A percentile compares a stretch with the other conserved stretches of the same genome.
Conservation (phyloP, 2,888 invertebrate species). For the Drosophila siamana region DNA sequence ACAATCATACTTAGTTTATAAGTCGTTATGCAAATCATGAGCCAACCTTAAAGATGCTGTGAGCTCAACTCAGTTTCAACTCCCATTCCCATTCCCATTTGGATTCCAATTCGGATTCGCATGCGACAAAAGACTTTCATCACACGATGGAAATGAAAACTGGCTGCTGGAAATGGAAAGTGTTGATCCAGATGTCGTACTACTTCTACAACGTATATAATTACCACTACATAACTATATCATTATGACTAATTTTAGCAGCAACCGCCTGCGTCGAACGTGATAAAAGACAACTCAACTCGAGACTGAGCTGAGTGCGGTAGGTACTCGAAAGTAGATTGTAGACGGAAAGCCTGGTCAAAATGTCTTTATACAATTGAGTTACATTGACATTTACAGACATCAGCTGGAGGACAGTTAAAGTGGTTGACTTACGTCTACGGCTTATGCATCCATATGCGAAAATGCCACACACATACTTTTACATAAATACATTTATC, state of each 20-base stretch:
- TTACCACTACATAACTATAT: slow-evolving; percentile 33
- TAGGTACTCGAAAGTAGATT: not conserved
- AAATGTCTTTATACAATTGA: slow-evolving; percentile 49
- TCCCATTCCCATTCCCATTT: slow-evolving; percentile 42
- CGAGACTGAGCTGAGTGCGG: not conserved
- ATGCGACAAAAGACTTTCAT: slow-evolving; percentile 6
- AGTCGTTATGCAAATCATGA: slow-evolving; percentile 63
- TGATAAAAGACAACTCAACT: slow-evolving; percentile 20
- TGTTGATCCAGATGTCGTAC: slow-evolving; percentile 20
- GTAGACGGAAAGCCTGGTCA: slow-evolving; percentile 31
- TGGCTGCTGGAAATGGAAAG: slow-evolving; percentile 45
- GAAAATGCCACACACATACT: slow-evolving; percentile 1
- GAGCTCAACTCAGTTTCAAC: slow-evolving; percentile 9
- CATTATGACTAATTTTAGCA: slow-evolving; percentile 44
- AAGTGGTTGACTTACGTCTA: slow-evolving; percentile 26
- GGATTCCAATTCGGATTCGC: too few species aligned
- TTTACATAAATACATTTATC: slow-evolving; percentile 36
- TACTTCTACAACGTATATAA: slow-evolving; percentile 1
- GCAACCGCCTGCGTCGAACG: slow-evolving; percentile 8
- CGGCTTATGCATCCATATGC: slow-evolving; percentile 21
- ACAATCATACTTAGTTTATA: slow-evolving; percentile 24
- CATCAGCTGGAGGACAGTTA: slow-evolving; percentile 39
- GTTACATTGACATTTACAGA: slow-evolving; percentile 48
- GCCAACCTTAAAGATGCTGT: slow-evolving; percentile 52
- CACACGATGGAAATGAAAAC: slow-evolving; percentile 24